These are phyloP conservation scores for Otis tarda DNA, from an alignment of 2,113 vertebrate species.

Conservation along the genomic window DNA sequence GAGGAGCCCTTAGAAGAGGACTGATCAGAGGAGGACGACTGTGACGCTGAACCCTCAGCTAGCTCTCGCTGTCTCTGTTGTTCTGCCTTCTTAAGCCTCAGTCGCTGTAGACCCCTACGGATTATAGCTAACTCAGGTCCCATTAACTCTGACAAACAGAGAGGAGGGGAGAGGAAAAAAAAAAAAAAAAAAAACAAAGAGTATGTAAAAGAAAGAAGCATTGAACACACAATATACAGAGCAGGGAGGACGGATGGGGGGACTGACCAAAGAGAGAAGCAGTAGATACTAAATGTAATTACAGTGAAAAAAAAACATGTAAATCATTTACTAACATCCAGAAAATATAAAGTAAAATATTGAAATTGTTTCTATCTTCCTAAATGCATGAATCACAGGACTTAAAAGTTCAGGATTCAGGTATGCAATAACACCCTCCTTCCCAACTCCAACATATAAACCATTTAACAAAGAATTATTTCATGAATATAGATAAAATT, in stretches of 20 bases:
- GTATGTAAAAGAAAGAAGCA: constrained; percentile 41
- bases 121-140: constrained; percentile 96
- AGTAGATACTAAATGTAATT: constrained; percentile 1
- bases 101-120: constrained; percentile 94
- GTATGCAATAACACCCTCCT: neutral
- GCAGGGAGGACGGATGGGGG: neutral
- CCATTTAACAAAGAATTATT: neutral
- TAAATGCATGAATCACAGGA: neutral
- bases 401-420: neutral
- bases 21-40: constrained; percentile 76
- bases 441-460: neutral
- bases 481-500: neutral
- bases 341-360: neutral
- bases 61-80: constrained; percentile 89
- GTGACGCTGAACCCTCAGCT: constrained; percentile 67
- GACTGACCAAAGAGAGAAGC: constrained; percentile 20
- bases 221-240: constrained; percentile 17
- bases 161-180: neutral
- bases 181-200: neutral
- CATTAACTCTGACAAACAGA: constrained; percentile 85
- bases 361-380: neutral
- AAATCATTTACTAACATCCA: neutral
- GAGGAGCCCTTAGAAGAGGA: constrained; percentile 74
- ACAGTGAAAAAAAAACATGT: neutral
- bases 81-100: constrained; percentile 91